Base-by-base conservation (phyloP, 2,113 vertebrate species). In the Anolis carolinensis region DNA sequence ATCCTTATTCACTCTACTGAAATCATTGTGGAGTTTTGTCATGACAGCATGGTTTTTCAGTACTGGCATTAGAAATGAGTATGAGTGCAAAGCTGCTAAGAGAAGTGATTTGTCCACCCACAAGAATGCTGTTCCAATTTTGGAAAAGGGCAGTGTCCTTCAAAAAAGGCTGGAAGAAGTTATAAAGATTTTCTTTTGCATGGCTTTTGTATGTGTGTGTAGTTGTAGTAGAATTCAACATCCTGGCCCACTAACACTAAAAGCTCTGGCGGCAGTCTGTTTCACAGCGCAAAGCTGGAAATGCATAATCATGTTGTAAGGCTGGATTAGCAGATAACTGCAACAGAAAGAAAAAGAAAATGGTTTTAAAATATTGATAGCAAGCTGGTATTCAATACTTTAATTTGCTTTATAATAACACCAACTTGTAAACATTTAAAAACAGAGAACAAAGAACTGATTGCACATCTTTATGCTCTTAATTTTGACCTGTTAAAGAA, bases 281-380 rank as follows among this genome's bases (percentile, higher is more conserved):
- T 94, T 91, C 94, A 89, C 7, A 90, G 79, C 89, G 92, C 88
- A 90, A 91, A 90, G 92, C 55, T 89, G 86, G 81, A 90, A 93
- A 62, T 85, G 72, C 87, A 91, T 92, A 95, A 65, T 92, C 94
- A 94, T 94, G 94, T 94, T 91, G 93, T 95, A 94, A 95, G 94
- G 90, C 91, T 94, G 93, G 93, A 93, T 2, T 88, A 74, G 88
- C 91, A 93, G 92, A 94, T 93, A 94, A 91, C 93, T 95, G 94
- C 87, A 94, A 95, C 78, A 95, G 81, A 93, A 93, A 94, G 79
- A 91, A 92, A 59, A 93, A 90, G 55, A 0, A 1, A 72, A n/a
- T 13, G 27, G n/a, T 84, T 88, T 93, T 87, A 93, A 92, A 90
- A 93, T 62, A 87, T 32, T 88, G 81, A 83, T 68, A 25, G 63